These are phyloP conservation scores for Peromyscus nudipes DNA, from an alignment of 2,797 vertebrate genomes.

Conservation along the genomic window DNA sequence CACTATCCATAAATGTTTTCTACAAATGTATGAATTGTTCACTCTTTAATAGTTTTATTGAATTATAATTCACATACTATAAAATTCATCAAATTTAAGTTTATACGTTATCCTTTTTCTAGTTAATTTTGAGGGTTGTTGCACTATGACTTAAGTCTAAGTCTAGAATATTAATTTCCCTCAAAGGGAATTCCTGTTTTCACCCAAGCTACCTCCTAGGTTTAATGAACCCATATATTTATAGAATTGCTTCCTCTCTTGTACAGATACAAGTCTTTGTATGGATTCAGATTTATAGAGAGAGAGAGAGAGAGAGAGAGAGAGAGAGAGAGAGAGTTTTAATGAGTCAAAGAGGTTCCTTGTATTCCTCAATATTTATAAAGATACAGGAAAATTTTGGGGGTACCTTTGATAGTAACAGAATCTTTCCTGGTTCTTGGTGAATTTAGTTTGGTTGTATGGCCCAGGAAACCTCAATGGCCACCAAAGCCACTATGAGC, in stretches of 20 bases:
- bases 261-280: neutral
- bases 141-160: neutral
- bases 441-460: neutral
- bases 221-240: neutral
- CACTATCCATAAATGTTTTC: neutral
- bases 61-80: neutral
- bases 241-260: neutral
- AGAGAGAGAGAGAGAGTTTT: neutral
- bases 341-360: neutral
- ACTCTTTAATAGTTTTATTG: conserved; percentile 23
- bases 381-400: neutral
- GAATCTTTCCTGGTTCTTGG: neutral
- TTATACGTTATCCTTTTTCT: too few relatives aligned
- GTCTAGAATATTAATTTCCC: neutral
- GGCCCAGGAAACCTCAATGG: neutral
- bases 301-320: neutral
- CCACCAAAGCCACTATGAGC: neutral
- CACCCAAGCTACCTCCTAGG: neutral
- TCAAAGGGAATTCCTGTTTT: neutral
- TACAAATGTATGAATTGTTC: neutral
- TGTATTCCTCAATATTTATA: neutral
- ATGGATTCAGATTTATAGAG: neutral
- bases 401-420: neutral
- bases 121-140: neutral
- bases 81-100: neutral